Evolutionary conservation across 2,113 vertebrate genomes (phyloP).

Genomic region (Pterocles orientalis): DNA sequence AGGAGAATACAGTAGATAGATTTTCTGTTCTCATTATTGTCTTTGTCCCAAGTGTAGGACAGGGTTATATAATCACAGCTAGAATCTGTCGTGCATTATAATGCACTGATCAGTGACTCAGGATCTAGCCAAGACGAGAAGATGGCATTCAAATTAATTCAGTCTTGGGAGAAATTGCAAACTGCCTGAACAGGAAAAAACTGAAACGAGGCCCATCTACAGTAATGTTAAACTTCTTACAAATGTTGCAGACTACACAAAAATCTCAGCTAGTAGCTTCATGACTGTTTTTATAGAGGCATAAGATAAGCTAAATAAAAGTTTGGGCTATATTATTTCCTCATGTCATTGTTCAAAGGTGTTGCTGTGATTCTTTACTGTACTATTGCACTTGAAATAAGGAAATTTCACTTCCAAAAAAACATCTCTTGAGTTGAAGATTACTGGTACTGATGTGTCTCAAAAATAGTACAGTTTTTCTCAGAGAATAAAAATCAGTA

Average conservation of each 20-base stretch:
- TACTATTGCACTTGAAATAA: neutral
- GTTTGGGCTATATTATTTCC: neutral
- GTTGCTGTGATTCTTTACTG: neutral
- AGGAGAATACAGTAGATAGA: neutral
- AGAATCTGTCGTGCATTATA: neutral
- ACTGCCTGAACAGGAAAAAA: neutral
- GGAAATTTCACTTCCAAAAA: neutral
- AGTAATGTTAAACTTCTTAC: neutral
- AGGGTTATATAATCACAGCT: neutral
- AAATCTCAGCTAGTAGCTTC: neutral
- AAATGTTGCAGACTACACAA: neutral
- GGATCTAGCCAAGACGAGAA: neutral
- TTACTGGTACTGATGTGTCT: neutral
- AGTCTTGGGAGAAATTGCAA: neutral
- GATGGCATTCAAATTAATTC: neutral
- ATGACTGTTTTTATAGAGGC: neutral
- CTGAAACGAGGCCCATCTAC: neutral
- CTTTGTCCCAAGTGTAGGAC: conserved; percentile 12
- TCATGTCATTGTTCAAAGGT: neutral
- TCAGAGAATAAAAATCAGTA: neutral
- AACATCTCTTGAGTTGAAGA: accelerated
- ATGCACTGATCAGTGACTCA: neutral
- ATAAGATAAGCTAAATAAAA: neutral
- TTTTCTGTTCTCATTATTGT: conserved; percentile 27
- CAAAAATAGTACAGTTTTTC: neutral